Percentiles rank a stretch among this genome's conserved stretches.
Conservation (phyloP, 2,888 invertebrate species). For the Trissoscelio sp. region DNA sequence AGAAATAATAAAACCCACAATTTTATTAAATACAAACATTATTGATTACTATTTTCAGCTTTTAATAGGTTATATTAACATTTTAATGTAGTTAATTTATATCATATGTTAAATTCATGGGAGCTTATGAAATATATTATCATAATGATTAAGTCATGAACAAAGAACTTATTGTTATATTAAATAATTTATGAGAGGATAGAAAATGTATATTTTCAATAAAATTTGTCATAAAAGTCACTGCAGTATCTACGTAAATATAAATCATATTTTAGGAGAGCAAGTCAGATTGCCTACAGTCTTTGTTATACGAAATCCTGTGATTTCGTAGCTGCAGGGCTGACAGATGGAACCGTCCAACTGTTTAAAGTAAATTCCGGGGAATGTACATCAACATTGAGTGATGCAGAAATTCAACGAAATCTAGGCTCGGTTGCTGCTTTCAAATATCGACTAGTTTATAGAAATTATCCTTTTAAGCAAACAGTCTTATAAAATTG, state of each 20-base stretch:
- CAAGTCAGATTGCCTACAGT: slow-evolving; percentile 85
- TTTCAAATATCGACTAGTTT: slow-evolving; percentile 86
- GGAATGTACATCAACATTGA: slow-evolving; percentile 84
- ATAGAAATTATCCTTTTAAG: slow-evolving; percentile 86
- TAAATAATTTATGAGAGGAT: not conserved
- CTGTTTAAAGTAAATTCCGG: slow-evolving; percentile 85
- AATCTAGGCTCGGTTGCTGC: slow-evolving; percentile 85
- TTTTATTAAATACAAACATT: too few species aligned
- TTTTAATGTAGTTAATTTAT: too few species aligned
- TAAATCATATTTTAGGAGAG: slow-evolving; percentile 82
- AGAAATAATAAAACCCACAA: too few species aligned
- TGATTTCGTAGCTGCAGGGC: slow-evolving; percentile 86
- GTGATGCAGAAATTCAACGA: slow-evolving; percentile 85
- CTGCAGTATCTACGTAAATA: slow-evolving; percentile 21
- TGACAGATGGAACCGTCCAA: slow-evolving; percentile 86
- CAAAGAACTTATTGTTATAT: too few species aligned
- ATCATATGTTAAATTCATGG: too few species aligned
- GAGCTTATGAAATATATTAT: too few species aligned
- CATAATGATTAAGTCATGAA: too few species aligned
- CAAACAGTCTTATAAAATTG: too few species aligned
- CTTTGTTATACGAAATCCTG: slow-evolving; percentile 87
- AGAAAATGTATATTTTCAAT: slow-evolving; percentile 18
- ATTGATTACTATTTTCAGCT: too few species aligned
- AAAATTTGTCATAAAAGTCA: slow-evolving; percentile 13
- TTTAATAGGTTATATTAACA: too few species aligned